Evolutionary conservation across 2,113 vertebrate genomes (phyloP).

Genomic region (Erpornis zantholeuca): DNA sequence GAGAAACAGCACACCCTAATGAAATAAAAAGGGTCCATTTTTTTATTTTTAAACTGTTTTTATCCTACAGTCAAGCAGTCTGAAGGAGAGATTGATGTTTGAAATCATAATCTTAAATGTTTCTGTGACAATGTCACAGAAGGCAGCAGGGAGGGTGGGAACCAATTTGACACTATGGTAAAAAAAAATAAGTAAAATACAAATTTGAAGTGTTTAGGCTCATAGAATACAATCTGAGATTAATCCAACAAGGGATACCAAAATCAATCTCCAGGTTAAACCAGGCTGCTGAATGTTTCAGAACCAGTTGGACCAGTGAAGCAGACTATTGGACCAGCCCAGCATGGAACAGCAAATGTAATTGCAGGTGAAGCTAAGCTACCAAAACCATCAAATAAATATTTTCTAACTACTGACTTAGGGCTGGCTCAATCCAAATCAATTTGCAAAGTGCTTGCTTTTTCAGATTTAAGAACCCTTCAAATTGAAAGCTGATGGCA

Average conservation of each 20-base stretch:
- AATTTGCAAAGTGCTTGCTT: conserved; percentile 19
- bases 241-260: not conserved
- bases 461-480: conserved; percentile 12
- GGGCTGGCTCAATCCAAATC: conserved; percentile 17
- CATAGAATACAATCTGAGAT: not conserved
- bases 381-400: conserved; percentile 11
- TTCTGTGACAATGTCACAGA: not conserved
- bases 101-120: not conserved
- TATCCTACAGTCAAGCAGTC: not conserved
- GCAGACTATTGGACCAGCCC: not conserved
- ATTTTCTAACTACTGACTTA: conserved; percentile 7
- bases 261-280: not conserved
- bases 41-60: not conserved
- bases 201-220: not conserved
- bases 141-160: not conserved
- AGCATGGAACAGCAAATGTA: conserved; percentile 24
- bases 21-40: not conserved
- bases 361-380: not conserved
- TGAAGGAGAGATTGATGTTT: not conserved
- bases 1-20: not conserved
- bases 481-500: conserved; percentile 1
- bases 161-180: not conserved
- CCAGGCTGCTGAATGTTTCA: not conserved
- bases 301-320: not conserved
- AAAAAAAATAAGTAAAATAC: not conserved